Evolutionary conservation across 30 jellyfish, hydroid and myxozoan genomes (phyloP).

Genomic region (Haliclystus octoradiatus): DNA sequence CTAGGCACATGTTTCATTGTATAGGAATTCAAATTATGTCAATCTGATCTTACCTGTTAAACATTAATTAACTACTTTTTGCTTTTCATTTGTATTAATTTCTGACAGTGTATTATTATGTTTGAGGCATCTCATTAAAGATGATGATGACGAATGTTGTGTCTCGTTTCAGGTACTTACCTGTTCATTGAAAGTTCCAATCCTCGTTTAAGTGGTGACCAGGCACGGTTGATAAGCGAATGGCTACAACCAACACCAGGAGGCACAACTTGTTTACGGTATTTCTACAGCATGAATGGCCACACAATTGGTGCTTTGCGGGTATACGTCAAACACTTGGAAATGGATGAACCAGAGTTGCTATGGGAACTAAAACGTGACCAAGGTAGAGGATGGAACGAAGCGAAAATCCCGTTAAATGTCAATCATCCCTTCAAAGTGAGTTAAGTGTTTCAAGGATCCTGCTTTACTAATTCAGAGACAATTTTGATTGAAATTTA

Average conservation of each 20-base stretch:
- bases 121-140: too few relatives aligned
- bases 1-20: too few relatives aligned
- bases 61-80: too few relatives aligned
- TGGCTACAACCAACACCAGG: conserved; percentile 8
- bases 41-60: too few relatives aligned
- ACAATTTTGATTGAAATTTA: too few relatives aligned
- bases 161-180: conserved; percentile 40
- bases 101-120: too few relatives aligned
- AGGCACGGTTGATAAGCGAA: conserved; percentile 18
- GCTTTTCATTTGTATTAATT: too few relatives aligned
- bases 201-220: conserved; percentile 37
- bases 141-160: too few relatives aligned
- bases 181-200: conserved; percentile 38
- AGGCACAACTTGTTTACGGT: conserved; percentile 20
- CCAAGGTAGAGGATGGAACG: conserved; percentile 30
- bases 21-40: too few relatives aligned
- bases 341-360: not conserved
- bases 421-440: conserved; percentile 33
- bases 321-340: conserved; percentile 5
- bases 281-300: conserved; percentile 50
- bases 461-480: too few relatives aligned
- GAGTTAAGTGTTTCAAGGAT: too few relatives aligned
- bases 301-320: conserved; percentile 46
- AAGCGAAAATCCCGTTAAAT: conserved; percentile 21
- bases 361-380: conserved; percentile 23